These are phyloP conservation scores for Xestia rhomboidea DNA, from an alignment of 2,888 invertebrate species.

Conservation along the genomic window DNA sequence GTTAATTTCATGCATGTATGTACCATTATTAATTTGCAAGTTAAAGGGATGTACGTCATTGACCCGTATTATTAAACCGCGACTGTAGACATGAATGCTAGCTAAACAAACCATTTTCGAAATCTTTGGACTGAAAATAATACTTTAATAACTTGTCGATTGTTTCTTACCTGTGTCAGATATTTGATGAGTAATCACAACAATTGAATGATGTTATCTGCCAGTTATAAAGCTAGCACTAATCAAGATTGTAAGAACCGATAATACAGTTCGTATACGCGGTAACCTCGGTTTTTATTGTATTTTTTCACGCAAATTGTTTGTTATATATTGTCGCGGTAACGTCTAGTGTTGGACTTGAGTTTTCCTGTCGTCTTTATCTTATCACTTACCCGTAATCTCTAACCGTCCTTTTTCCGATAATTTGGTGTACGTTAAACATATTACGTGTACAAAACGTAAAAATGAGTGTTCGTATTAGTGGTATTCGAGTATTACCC, in stretches of 20 bases:
- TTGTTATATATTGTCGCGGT: slow-evolving; percentile 50
- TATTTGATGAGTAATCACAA: slow-evolving; percentile 47
- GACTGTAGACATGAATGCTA: background rate
- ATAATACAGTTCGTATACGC: slow-evolving; percentile 33
- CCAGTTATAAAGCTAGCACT: slow-evolving; percentile 32
- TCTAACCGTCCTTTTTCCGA: slow-evolving; percentile 61
- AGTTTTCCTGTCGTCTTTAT: slow-evolving; percentile 68
- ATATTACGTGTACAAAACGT: slow-evolving; percentile 14
- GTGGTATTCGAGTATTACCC: slow-evolving; percentile 13
- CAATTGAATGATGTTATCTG: slow-evolving; percentile 28
- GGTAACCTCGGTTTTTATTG: slow-evolving; percentile 33
- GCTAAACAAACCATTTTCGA: background rate
- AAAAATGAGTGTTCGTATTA: slow-evolving; percentile 9
- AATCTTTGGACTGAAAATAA: background rate
- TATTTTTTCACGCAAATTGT: slow-evolving; percentile 52
- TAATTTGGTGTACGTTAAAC: slow-evolving; percentile 50
- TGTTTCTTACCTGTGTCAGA: slow-evolving; percentile 47
- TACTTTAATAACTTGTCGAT: background rate
- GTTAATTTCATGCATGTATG: background rate
- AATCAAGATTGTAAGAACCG: slow-evolving; percentile 40
- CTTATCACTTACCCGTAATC: slow-evolving; percentile 72
- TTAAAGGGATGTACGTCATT: background rate
- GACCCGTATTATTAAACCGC: background rate
- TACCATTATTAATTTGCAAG: background rate
- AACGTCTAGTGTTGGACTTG: slow-evolving; percentile 55